These are phyloP conservation scores for Erpornis zantholeuca DNA, from an alignment of 2,113 vertebrate genomes.

Conservation along the genomic window DNA sequence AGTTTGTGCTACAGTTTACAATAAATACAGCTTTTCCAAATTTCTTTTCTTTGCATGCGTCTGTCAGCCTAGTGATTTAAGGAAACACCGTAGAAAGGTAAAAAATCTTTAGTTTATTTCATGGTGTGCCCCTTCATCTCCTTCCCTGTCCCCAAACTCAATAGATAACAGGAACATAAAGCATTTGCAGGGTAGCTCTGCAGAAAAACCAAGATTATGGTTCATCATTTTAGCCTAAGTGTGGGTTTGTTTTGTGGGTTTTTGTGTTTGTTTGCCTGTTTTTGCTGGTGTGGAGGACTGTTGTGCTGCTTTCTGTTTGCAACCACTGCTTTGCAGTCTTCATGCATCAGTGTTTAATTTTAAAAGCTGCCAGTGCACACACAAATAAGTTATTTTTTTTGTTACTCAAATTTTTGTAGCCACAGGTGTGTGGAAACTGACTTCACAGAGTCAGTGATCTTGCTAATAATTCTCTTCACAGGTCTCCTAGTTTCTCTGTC, in stretches of 20 bases:
- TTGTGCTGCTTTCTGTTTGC: not conserved
- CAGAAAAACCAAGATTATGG: not conserved
- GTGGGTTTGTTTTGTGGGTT: not conserved
- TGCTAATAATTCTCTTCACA: not conserved
- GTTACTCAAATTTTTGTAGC: not conserved
- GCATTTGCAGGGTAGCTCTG: not conserved
- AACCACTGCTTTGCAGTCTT: not conserved
- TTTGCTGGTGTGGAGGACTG: not conserved
- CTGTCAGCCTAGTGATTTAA: conserved; percentile 98
- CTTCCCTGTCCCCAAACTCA: not conserved
- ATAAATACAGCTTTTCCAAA: conserved; percentile 65
- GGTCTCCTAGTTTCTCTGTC: not conserved
- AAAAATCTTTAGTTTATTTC: conserved; percentile 61
- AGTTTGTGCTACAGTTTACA: not conserved
- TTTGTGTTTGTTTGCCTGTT: not conserved
- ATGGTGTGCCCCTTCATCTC: not conserved
- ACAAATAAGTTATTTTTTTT: not conserved
- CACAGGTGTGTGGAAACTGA: not conserved
- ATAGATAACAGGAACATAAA: not conserved
- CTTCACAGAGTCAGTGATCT: not conserved
- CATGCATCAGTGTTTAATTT: not conserved
- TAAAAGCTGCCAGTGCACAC: not conserved
- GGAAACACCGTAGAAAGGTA: conserved; percentile 99
- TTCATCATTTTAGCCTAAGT: not conserved
- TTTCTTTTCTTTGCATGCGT: conserved; percentile 81